Evolutionary conservation across 2,888 invertebrate genomes (phyloP), one percentile per base, ranked within the genome.

Genomic region (Ochropleura plecta): DNA sequence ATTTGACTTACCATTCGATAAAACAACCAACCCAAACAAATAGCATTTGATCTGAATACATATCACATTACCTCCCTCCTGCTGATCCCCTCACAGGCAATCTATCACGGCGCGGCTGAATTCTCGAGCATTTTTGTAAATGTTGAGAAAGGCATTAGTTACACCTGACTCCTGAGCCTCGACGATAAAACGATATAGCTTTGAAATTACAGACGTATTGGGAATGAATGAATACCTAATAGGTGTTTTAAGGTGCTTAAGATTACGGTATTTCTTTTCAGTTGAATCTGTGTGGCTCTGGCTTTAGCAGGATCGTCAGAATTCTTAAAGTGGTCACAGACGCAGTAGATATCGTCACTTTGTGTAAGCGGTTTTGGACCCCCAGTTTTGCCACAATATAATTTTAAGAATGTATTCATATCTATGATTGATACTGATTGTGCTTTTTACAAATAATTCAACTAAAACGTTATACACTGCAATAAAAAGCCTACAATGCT

Each of bases 81-180:
- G 59, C 49, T 60, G 55, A 83, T 82, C 64, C 83, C 79, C 83
- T 57, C 5, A 59, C 30, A 70, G 53, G 63, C 73, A 55, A 86
- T 86, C 78, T 73, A 83, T 85, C 83, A 86, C 40, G 59, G 6
- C 66, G 30, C 73, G 63, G 42, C 69, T 53, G 60, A 69, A 60
- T 51, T 60, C 64, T 68, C 53, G 42, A 74, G 63, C 72, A 73
- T 83, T 76, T 83, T 76, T 73, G 70, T 53, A 68, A 81, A 82
- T 67, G 71, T 78, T 74, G 49, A 76, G 70, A 78, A 66, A 78
- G 64, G 64, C 81, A 86, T 85, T 85, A 86, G 81, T 68, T 48
- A 64, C 86, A 85, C 83, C 85, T 84, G 86, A 74, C 70, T 77
- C 48, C 12, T 59, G 57, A 65, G 46, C 49, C 42, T n/a, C 71